Evolutionary conservation across 2,113 vertebrate genomes (phyloP).

Genomic region (Oryzias javanicus): DNA sequence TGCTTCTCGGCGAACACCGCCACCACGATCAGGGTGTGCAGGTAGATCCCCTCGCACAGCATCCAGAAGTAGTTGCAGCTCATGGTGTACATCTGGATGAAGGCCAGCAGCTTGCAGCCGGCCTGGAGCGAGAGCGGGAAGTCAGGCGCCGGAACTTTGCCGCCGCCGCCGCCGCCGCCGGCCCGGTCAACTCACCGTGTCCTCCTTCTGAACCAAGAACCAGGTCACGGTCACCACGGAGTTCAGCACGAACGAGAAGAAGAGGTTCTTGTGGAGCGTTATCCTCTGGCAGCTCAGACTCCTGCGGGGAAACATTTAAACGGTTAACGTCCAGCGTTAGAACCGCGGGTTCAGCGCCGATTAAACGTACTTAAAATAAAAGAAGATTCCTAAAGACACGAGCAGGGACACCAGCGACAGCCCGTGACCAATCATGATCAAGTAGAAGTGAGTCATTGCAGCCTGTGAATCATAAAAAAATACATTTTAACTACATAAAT

Average conservation of each 20-base stretch:
- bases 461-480: slow-evolving; percentile 74
- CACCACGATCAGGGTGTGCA: slow-evolving; percentile 97
- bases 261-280: slow-evolving; percentile 97
- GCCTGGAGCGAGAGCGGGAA: slow-evolving; percentile 60
- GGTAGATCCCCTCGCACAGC: slow-evolving; percentile 97
- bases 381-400: slow-evolving; percentile 93
- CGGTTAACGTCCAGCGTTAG: background rate
- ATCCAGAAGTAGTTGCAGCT: slow-evolving; percentile 99
- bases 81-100: slow-evolving; percentile 90
- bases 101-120: slow-evolving; percentile 88
- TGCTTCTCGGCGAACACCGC: slow-evolving; percentile 97
- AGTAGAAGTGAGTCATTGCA: slow-evolving; percentile 89
- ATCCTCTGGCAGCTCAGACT: slow-evolving; percentile 97
- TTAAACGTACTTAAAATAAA: slow-evolving; percentile 92
- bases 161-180: no score
- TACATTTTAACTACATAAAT: no score
- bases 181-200: slow-evolving; percentile 81
- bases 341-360: background rate
- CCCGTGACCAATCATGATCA: slow-evolving; percentile 92
- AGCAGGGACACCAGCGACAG: slow-evolving; percentile 89
- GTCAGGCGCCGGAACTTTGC: no score
- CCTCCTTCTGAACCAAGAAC: slow-evolving; percentile 82
- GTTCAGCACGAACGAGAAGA: slow-evolving; percentile 92
- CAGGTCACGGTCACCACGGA: slow-evolving; percentile 89
- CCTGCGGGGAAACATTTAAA: slow-evolving; percentile 65